These are phyloP conservation scores for Pangasius mekongensis DNA, from an alignment of 2,797 vertebrate genomes.

Conservation along the genomic window DNA sequence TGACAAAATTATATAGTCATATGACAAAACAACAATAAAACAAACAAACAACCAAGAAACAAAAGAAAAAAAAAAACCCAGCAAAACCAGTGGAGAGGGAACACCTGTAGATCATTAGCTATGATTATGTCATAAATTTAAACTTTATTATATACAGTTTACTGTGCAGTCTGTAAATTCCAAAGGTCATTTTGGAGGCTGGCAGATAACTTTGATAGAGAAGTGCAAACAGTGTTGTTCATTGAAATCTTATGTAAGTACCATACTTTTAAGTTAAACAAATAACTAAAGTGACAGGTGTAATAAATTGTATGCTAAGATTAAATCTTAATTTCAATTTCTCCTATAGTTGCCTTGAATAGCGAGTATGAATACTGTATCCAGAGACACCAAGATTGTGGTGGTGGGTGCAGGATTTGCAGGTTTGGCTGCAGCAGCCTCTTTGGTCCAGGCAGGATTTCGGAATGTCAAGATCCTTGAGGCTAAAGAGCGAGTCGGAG, in stretches of 20 bases:
- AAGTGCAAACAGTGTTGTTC: conserved; percentile 6
- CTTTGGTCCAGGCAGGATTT: conserved; percentile 60
- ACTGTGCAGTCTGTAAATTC: background rate
- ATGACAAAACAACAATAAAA: background rate
- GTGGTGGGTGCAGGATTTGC: conserved; percentile 69
- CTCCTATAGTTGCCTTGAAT: background rate
- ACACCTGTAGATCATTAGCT: conserved; percentile 3
- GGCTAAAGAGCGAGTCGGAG: conserved; percentile 63
- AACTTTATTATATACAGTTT: background rate
- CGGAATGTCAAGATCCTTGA: conserved; percentile 62
- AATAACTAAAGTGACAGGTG: background rate
- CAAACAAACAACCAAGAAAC: too few relatives aligned
- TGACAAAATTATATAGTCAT: background rate
- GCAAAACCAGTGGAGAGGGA: background rate
- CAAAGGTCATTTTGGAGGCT: conserved; percentile 14
- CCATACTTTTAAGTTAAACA: background rate
- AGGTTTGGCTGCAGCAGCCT: conserved; percentile 63
- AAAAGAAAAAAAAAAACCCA: background rate
- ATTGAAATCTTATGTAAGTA: background rate
- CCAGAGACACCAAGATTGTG: conserved; percentile 53
- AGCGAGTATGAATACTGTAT: conserved; percentile 21
- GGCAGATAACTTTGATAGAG: background rate
- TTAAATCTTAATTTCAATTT: background rate
- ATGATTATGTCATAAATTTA: background rate
- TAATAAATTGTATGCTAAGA: background rate